Percentiles rank a stretch among this genome's conserved stretches.
Evolutionary conservation across 2,113 vertebrate genomes (phyloP).

Genomic region (Serilophus lunatus): DNA sequence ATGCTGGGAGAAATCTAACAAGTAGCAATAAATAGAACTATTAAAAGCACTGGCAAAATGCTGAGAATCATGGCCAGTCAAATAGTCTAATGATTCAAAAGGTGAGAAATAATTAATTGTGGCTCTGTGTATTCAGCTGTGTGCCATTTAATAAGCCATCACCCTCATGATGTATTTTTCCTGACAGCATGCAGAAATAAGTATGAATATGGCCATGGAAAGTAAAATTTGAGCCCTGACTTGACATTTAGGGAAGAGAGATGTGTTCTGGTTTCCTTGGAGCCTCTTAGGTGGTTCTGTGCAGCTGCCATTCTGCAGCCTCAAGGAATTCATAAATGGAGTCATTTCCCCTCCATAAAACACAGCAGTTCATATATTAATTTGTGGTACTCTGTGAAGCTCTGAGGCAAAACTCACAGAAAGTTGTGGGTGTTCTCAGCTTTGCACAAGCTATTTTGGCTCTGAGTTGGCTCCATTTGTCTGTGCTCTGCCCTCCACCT

Average conservation of each 20-base stretch:
- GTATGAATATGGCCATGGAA: neutral
- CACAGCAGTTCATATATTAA: neutral
- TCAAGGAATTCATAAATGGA: neutral
- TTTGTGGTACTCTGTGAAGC: neutral
- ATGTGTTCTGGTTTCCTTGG: neutral
- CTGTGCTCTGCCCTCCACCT: neutral
- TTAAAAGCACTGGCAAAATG: neutral
- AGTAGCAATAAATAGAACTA: neutral
- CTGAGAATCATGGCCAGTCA: neutral
- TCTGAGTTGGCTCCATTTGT: neutral
- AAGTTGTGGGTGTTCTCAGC: neutral
- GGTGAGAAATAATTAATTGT: neutral
- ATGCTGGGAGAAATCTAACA: neutral
- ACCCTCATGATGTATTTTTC: neutral
- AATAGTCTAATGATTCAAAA: neutral
- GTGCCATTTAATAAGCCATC: neutral
- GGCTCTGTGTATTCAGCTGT: neutral
- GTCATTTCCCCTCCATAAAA: neutral
- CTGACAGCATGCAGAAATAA: neutral
- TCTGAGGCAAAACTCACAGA: neutral
- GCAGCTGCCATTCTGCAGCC: neutral
- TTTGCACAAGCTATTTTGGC: neutral
- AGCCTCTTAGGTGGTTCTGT: neutral
- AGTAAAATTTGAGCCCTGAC: neutral
- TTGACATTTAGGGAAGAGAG: neutral